Evolutionary conservation across 1,140 invertebrate genomes (phyloP), one percentile per base, ranked within the genome.

Genomic region (Hormaphis cornu): DNA sequence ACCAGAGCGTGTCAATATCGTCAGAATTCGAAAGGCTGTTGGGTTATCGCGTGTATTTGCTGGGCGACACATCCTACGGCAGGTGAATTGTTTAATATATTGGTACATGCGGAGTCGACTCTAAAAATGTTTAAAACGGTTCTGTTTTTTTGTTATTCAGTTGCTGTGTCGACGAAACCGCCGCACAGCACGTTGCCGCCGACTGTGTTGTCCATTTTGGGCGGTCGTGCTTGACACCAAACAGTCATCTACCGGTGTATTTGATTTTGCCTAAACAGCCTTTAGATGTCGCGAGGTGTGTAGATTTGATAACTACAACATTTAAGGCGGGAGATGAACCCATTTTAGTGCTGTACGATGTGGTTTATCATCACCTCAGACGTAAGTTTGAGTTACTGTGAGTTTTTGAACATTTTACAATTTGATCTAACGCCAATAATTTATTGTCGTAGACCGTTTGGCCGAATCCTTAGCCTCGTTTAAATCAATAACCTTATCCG

Each of bases 111-210:
- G n/a, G n/a, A n/a, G 40, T 42, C 6, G 3, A n/a, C 1, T 2
- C 5, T n/a, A n/a, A 16, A n/a, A 7, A 1, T 53, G 6, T 18
- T 10, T 53, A 20, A 22, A 6, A 9, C 12, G 0, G 3, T 0
- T 20, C 10, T 54, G 12, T 20, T 53, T 0, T 69, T 71, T 33
- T 59, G 54, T 56, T 54, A 73, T 71, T 80, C 75, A 88, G 91
- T 78, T 98, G 94, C 78, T 98, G 94, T 80, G 86, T 95, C 7
- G 94, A 98, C 80, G 91, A 93, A 79, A 85, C 95, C 37, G 87
- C 91, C 44, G 91, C 92, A 6, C 85, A 90, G 76, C 94, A 97
- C 79, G 83, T 88, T n/a, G 78, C 84, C 61, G 87, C 87, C 1
- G 89, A 96, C 80, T 85, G 86, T 56, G 80, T 97, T 10, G 86